A percentile compares a stretch with the other conserved stretches of the same genome.
phyloP scores from a whole-genome alignment of 2,888 invertebrate species.

The Cyaniris semiargus region DNA sequence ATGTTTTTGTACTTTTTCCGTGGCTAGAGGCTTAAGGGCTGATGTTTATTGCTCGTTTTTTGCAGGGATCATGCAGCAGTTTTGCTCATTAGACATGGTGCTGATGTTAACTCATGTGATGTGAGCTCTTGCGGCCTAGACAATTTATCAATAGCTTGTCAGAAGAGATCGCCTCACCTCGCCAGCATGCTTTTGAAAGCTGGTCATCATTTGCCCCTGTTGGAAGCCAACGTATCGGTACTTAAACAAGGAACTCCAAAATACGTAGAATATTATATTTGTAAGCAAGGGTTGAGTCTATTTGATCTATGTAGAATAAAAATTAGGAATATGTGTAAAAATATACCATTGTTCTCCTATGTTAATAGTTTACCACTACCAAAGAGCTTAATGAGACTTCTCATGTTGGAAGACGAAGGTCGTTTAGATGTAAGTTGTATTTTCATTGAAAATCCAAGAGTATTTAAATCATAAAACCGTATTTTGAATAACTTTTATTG shows the following conservation, averaged over 20 bases:
- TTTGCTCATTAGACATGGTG: slow-evolving; percentile 81
- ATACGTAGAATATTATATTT: slow-evolving; percentile 60
- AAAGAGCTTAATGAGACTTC: slow-evolving; percentile 75
- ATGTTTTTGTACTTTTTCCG: neutral
- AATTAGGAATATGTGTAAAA: slow-evolving; percentile 62
- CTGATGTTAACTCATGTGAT: slow-evolving; percentile 81
- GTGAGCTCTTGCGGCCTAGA: slow-evolving; percentile 80
- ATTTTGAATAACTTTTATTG: slow-evolving; percentile 39
- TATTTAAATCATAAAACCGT: slow-evolving; percentile 29
- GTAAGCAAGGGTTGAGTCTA: slow-evolving; percentile 74
- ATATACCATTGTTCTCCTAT: slow-evolving; percentile 61
- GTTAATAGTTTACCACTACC: slow-evolving; percentile 76
- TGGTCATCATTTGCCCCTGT: slow-evolving; percentile 54
- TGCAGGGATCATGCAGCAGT: slow-evolving; percentile 76
- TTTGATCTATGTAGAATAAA: slow-evolving; percentile 80
- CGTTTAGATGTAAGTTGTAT: slow-evolving; percentile 30
- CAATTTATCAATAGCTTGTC: slow-evolving; percentile 78
- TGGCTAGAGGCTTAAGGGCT: no score
- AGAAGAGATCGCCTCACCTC: slow-evolving; percentile 55
- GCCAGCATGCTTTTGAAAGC: slow-evolving; percentile 67
- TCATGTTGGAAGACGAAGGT: slow-evolving; percentile 78
- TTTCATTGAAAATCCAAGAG: slow-evolving; percentile 14
- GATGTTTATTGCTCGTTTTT: slow-evolving; percentile 38
- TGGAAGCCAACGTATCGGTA: slow-evolving; percentile 41
- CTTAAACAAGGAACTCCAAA: slow-evolving; percentile 54